Conservation (phyloP, 2,113 vertebrate species). For the Trogon melanurus region DNA sequence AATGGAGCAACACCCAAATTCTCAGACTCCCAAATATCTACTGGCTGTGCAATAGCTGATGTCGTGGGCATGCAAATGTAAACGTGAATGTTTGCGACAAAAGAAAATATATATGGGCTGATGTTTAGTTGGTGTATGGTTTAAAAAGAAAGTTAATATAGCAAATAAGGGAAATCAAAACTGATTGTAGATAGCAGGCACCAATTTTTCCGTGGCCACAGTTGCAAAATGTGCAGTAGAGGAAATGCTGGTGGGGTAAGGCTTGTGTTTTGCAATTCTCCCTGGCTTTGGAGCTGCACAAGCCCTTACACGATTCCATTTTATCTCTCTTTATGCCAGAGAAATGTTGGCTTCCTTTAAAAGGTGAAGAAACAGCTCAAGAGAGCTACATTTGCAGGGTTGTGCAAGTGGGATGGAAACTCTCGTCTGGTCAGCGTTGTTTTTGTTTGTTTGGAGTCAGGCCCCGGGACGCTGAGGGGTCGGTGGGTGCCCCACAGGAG, state of each 20-base stretch:
- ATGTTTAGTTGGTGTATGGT: neutral
- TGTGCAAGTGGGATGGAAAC: neutral
- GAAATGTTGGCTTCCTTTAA: neutral
- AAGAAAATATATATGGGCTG: neutral
- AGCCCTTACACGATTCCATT: neutral
- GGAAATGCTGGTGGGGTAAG: neutral
- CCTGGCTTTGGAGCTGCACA: neutral
- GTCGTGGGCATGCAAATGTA: neutral
- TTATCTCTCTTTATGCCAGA: neutral
- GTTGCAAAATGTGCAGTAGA: neutral
- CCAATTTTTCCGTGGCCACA: neutral
- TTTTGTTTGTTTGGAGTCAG: neutral
- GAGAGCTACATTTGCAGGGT: neutral
- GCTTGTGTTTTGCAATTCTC: neutral
- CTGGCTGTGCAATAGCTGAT: neutral
- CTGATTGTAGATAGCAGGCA: neutral
- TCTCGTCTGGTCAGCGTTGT: neutral
- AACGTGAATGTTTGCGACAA: neutral
- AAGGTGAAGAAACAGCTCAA: neutral
- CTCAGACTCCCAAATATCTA: neutral
- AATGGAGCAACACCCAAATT: neutral
- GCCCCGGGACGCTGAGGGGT: accelerated
- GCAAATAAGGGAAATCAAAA: neutral
- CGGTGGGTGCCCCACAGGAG: accelerated
- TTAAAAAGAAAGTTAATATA: neutral